Conservation (phyloP, 1,140 invertebrate genomes). For the Drosophila chauvacae region DNA sequence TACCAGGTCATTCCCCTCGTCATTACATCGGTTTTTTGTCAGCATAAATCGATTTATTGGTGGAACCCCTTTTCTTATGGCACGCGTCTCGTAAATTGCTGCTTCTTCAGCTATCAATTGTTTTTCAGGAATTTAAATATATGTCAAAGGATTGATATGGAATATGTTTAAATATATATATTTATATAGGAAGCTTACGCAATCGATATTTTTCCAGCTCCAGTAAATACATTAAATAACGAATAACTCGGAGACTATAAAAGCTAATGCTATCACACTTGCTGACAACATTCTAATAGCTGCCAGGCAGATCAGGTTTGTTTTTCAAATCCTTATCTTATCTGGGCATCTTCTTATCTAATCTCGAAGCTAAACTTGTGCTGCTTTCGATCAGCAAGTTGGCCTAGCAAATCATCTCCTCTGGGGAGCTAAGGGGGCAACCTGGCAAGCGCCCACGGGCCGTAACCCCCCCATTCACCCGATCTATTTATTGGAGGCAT, state of each 20-base stretch:
- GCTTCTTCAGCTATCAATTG: constrained; percentile 20
- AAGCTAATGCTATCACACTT: not conserved
- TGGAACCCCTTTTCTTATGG: not conserved
- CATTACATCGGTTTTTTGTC: constrained; percentile 32
- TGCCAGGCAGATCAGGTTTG: not conserved
- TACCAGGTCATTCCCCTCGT: constrained; percentile 31
- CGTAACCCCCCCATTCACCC: not conserved
- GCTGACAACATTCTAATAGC: not conserved
- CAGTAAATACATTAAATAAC: no score
- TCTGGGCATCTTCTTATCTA: constrained; percentile 14
- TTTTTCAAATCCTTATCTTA: constrained; percentile 1
- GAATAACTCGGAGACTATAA: not conserved
- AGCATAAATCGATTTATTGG: constrained; percentile 36
- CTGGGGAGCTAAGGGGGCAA: not conserved
- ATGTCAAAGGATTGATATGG: not conserved
- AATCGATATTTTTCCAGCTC: no score
- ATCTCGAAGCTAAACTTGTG: constrained; percentile 17
- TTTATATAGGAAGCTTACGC: no score
- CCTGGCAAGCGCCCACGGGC: constrained; percentile 30
- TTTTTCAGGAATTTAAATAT: not conserved
- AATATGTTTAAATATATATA: no score
- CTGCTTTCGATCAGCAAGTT: constrained; percentile 20
- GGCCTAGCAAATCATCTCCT: constrained; percentile 23
- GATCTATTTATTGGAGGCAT: constrained; percentile 24
- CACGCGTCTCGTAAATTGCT: constrained; percentile 13